Base-by-base conservation (phyloP, 2,113 vertebrate genomes). In the Candoia aspera region DNA sequence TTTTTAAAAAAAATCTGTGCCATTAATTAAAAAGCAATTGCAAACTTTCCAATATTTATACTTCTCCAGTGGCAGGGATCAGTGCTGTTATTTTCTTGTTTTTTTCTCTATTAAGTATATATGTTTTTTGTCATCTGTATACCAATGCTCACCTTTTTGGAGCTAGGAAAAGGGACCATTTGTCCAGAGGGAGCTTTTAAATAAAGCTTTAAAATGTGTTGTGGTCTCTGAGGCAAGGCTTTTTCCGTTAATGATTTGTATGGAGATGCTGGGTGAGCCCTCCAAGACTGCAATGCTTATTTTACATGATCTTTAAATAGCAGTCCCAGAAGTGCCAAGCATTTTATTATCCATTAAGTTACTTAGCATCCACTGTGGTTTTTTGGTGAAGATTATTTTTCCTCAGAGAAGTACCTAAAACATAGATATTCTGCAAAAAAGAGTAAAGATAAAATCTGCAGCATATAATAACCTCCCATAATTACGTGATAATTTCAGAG, bases 301-400 rank as follows among this genome's bases (percentile, higher is more conserved):
- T 98, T 98, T 97, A 96, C 96, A 97, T 96, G 93, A 94, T 96
- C 96, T 97, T 97, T 97, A 97, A 97, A 97, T 96, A 97, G 97
- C 96, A 96, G 95, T 96, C 97, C 95, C 96, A 96, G 94, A 97
- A 96, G 96, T 89, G 0, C 95, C 95, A 96, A 88, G 94, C 97
- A 95, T 96, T 97, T 97, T 97, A 96, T 97, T 97, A 97, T 96
- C 97, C 97, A 97, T 97, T 97, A 98, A 97, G 96, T 96, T 97
- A 96, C 96, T 97, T 96, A 96, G 93, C 96, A 96, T 96, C 94
- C 93, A 91, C 96, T 94, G 33, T 91, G 90, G 96, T 96, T 94
- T 95, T 91, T 92, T 60, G 91, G 0, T 90, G 0, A 6, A 95
- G 95, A 95, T 95, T 96, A 84, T 96, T 96, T 97, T 97, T 94